A percentile compares a stretch with the other conserved stretches of the same genome.
Conservation (phyloP, 2,113 vertebrate species). For the Oriolus oriolus region DNA sequence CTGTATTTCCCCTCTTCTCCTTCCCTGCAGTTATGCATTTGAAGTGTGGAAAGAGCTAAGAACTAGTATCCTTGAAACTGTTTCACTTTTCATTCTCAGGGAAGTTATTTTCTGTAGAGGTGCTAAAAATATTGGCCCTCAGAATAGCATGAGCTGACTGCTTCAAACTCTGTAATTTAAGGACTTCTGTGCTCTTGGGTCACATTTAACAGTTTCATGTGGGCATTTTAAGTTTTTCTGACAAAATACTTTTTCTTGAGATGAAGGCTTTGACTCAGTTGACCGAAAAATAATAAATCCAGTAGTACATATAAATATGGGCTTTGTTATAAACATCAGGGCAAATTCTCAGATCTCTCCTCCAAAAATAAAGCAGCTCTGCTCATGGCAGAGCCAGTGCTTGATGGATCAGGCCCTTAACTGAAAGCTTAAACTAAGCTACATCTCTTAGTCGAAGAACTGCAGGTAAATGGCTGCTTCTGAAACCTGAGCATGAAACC, state of each 20-base stretch:
- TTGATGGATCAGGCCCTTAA: background rate
- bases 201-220: background rate
- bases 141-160: background rate
- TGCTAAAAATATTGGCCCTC: slow-evolving; percentile 43
- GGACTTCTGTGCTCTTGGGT: background rate
- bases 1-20: background rate
- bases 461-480: background rate
- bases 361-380: background rate
- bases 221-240: slow-evolving; percentile 7
- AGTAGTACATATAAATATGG: background rate
- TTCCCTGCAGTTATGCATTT: background rate
- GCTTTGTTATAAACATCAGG: background rate
- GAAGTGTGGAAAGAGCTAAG: background rate
- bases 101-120: slow-evolving; percentile 10
- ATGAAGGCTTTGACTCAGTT: background rate
- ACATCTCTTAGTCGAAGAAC: background rate
- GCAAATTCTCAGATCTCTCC: background rate
- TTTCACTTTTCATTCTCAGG: slow-evolving; percentile 11
- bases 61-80: background rate
- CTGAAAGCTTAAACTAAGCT: background rate
- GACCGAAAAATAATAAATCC: background rate
- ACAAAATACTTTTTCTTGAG: slow-evolving; percentile 1
- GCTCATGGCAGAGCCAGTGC: background rate
- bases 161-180: slow-evolving; percentile 36
- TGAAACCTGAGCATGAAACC: background rate